Evolutionary conservation across 2,797 vertebrate species (phyloP).

Genomic region (Meda fulgida): DNA sequence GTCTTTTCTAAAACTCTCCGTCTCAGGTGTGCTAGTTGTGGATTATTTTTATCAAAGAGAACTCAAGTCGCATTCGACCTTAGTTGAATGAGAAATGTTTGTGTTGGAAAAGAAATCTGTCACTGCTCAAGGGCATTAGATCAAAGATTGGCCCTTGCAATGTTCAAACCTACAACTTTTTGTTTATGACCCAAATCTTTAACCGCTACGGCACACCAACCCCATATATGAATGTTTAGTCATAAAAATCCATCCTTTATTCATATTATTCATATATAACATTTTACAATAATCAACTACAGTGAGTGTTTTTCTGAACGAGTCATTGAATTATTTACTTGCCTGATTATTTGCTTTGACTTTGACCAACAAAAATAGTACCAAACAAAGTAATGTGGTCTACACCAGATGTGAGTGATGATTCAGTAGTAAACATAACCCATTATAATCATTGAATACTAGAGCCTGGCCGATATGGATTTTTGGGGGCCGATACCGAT

Average conservation of each 20-base stretch:
- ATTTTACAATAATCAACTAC: not conserved
- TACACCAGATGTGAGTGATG: not conserved
- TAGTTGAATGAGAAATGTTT: not conserved
- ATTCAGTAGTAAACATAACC: not conserved
- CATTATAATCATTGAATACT: not conserved
- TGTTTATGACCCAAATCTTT: not conserved
- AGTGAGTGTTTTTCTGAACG: not conserved
- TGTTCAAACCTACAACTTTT: not conserved
- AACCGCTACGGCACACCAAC: not conserved
- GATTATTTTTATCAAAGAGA: constrained; percentile 28
- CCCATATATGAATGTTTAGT: not conserved
- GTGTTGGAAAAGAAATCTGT: not conserved
- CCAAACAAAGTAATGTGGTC: not conserved
- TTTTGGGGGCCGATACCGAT: too few relatives aligned
- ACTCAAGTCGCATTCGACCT: constrained; percentile 11
- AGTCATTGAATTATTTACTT: not conserved
- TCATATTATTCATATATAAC: not conserved
- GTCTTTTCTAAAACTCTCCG: not conserved
- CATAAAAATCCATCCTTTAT: not conserved
- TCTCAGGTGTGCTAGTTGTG: constrained; percentile 22
- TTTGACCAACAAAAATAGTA: too few relatives aligned
- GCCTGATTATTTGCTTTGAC: too few relatives aligned
- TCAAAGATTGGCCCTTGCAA: not conserved
- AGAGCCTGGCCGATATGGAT: too few relatives aligned
- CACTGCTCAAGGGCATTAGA: not conserved